Conservation (phyloP, 2,888 invertebrate species). For the Pecten maximus region DNA sequence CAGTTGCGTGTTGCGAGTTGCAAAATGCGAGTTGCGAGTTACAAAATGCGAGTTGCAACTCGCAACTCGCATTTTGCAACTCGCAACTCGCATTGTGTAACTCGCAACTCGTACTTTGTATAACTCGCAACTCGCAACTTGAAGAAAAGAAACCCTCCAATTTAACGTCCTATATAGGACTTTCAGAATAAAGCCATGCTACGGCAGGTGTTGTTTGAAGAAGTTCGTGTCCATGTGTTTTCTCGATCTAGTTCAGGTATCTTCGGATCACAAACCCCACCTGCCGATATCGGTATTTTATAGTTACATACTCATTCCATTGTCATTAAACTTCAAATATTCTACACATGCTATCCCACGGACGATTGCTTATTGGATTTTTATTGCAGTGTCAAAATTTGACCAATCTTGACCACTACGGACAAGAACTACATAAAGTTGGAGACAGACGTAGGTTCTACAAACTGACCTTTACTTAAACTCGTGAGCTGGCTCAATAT, state of each 20-base stretch:
- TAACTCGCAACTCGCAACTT: no score
- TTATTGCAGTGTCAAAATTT: not conserved
- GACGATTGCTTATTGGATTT: not conserved
- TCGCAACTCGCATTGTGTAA: no score
- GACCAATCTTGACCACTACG: not conserved
- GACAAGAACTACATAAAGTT: not conserved
- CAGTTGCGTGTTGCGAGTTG: no score
- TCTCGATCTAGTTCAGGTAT: not conserved
- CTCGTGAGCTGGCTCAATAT: not conserved
- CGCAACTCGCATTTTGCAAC: no score
- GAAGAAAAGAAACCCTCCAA: no score
- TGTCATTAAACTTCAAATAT: not conserved
- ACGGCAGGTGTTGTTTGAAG: no score
- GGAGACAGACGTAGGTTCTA: not conserved
- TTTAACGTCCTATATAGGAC: no score
- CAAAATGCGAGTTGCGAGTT: no score
- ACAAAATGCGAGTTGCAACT: no score
- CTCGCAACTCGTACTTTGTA: no score
- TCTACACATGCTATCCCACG: not conserved
- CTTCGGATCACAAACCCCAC: not conserved
- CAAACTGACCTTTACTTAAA: not conserved
- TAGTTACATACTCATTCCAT: not conserved
- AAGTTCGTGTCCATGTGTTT: not conserved
- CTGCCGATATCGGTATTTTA: not conserved
- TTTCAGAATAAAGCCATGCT: no score